Evolutionary conservation across 2,797 vertebrate species (phyloP), one percentile per base, ranked within the genome.

Genomic region (Schizopygopsis pylzovi): DNA sequence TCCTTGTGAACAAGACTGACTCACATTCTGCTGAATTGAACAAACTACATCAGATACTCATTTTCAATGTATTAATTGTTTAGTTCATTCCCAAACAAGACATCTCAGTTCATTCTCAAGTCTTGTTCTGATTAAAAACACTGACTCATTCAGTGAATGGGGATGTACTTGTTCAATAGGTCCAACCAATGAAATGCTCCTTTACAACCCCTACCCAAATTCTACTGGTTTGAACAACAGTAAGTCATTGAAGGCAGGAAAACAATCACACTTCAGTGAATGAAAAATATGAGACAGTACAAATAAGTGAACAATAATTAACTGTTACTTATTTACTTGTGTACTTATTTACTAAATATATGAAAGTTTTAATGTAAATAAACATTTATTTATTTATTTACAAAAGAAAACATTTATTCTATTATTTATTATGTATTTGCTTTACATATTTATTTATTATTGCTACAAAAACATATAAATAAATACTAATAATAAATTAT

Each of bases 91-190:
- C 33, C n/a, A 28, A 65, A 28, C 41, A 43, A 47, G 59, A 79
- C 18, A 25, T 65, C 59, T 2, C 56, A 45, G 41, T 81, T 81
- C 63, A 81, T 81, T 81, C 28, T 49, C 1, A 6, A 45, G 78
- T 80, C 78, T 80, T 25, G 15, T 13, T 68, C 28, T 33, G 43
- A 47, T 18, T 81, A 67, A 47, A 79, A 81, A 80, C 59, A 80
- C n/a, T 33, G 6, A 81, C 63, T 56, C 75, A 56, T 77, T 77
- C 11, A n/a, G 20, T 22, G 18, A 39, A 77, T 33, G 49, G 3
- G 28, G 28, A 20, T 12, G 49, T 76, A 49, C 33, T 77, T 37
- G 3, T 77, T 77, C 75, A 41, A 12, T 22, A 77, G 49, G 11
- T 15, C 15, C 54, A 59, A 16, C 52, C 52, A 77, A 77, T 59